Percentiles rank a stretch among this genome's conserved stretches.
phyloP scores from a whole-genome alignment of 2,797 vertebrate genomes.

The Arnoldichthys spilopterus region DNA sequence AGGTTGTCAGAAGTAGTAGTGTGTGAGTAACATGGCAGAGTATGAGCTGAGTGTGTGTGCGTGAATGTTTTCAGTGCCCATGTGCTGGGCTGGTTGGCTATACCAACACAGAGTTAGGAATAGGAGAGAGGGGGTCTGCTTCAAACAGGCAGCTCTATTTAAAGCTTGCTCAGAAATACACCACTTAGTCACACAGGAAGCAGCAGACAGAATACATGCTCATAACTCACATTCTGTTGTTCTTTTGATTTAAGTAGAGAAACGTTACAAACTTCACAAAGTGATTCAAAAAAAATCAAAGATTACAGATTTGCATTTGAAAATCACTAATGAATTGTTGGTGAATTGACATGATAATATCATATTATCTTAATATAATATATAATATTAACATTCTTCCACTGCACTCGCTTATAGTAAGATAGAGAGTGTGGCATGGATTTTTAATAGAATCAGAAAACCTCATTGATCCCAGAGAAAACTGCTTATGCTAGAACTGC shows the following conservation, averaged over 20 bases:
- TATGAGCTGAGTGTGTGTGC: background rate
- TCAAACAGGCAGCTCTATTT: conserved; percentile 54
- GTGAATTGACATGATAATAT: background rate
- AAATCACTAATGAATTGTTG: background rate
- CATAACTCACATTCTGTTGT: background rate
- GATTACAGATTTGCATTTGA: background rate
- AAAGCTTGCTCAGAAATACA: conserved; percentile 51
- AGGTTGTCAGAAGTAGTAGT: no score
- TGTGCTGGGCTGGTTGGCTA: conserved; percentile 17
- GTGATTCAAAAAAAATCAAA: no score
- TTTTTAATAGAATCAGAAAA: no score
- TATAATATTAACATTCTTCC: background rate
- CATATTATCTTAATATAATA: background rate
- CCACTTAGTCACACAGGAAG: conserved; percentile 27
- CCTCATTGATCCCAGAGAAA: no score
- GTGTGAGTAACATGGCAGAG: background rate
- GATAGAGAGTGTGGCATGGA: background rate
- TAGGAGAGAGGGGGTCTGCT: conserved; percentile 39
- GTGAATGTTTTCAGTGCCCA: conserved; percentile 16
- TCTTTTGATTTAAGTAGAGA: background rate
- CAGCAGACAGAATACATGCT: background rate
- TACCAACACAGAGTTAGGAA: conserved; percentile 29
- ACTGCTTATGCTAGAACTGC: no score
- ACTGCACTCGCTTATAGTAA: background rate
- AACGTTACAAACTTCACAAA: no score